Evolutionary conservation across 2,113 vertebrate species (phyloP), one percentile per base, ranked within the genome.

Genomic region (Athene noctua): DNA sequence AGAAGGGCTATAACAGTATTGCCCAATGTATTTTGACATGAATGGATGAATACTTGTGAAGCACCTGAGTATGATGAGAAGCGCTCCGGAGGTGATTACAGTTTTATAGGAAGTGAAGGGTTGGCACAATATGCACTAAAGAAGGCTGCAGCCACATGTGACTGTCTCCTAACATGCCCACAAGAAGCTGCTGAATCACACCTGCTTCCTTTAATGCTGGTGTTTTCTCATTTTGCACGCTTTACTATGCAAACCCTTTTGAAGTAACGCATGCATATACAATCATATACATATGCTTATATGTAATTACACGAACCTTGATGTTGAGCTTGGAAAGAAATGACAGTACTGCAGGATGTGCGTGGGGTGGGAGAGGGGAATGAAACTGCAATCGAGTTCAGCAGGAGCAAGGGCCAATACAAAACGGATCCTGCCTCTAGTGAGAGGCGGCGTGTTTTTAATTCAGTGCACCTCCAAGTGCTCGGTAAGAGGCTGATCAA

Each of bases 171-270:
- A 51, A 65, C 15, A 13, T 86, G 84, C 74, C 92, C 71, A 66
- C 81, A 85, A 80, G 57, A 86, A 86, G 87, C 85, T 94, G 85
- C 93, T 94, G 94, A 92, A 95, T 94, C 93, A 96, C 81, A 95
- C 84, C 92, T 90, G 66, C 80, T 91, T 68, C 66, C 49, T 94
- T 93, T 95, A 65, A 75, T 85, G 20, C 54, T 6, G 57, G 9
- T 14, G 10, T 54, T 95, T 72, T 82, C 92, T 90, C 66, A n/a
- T 95, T 90, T 91, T 73, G 58, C 85, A 82, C 71, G 36, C 92
- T 97, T 96, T 90, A 8, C 87, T 46, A 46, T 80, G 78, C 78
- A 93, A 95, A 86, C 38, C 40, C 61, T 77, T 82, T 82, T 93
- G 87, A 86, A 95, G 90, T 77, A 82, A 38, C 3, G 11, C 46